These are phyloP conservation scores for Sialis fuliginosa DNA, from an alignment of 2,888 invertebrate genomes.

Conservation along the genomic window DNA sequence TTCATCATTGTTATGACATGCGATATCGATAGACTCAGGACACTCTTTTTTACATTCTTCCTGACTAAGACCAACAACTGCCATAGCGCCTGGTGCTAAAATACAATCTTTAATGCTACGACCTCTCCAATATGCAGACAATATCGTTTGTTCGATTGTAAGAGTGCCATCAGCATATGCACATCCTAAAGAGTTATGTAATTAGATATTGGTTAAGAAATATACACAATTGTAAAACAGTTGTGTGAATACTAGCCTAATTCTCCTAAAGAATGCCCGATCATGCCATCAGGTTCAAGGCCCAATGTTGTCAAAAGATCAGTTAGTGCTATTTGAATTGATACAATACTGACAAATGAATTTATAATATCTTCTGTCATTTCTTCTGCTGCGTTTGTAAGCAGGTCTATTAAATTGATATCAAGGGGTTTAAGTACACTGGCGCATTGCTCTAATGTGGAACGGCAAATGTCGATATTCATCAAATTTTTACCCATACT, in stretches of 20 bases:
- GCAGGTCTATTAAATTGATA: slow-evolving; percentile 31
- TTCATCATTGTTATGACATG: slow-evolving; percentile 36
- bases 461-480: slow-evolving; percentile 33
- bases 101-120: slow-evolving; percentile 24
- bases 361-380: slow-evolving; percentile 31
- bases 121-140: slow-evolving; percentile 39
- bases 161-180: slow-evolving; percentile 45
- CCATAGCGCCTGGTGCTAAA: slow-evolving; percentile 49
- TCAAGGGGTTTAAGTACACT: slow-evolving; percentile 29
- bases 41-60: slow-evolving; percentile 44
- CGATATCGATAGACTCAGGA: no score
- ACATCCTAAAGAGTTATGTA: slow-evolving; percentile 25
- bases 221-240: slow-evolving; percentile 4
- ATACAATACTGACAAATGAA: slow-evolving; percentile 39
- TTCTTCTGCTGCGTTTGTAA: slow-evolving; percentile 28
- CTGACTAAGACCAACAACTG: slow-evolving; percentile 72
- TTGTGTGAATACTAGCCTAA: no score
- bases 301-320: slow-evolving; percentile 59
- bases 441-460: slow-evolving; percentile 33
- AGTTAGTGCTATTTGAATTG: slow-evolving; percentile 57
- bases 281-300: slow-evolving; percentile 72
- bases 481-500: slow-evolving; percentile 42
- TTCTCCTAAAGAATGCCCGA: slow-evolving; percentile 86
- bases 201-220: background rate
- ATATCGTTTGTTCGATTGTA: slow-evolving; percentile 38